Conservation (phyloP, 2,797 vertebrate genomes). For the Smutsia gigantea region DNA sequence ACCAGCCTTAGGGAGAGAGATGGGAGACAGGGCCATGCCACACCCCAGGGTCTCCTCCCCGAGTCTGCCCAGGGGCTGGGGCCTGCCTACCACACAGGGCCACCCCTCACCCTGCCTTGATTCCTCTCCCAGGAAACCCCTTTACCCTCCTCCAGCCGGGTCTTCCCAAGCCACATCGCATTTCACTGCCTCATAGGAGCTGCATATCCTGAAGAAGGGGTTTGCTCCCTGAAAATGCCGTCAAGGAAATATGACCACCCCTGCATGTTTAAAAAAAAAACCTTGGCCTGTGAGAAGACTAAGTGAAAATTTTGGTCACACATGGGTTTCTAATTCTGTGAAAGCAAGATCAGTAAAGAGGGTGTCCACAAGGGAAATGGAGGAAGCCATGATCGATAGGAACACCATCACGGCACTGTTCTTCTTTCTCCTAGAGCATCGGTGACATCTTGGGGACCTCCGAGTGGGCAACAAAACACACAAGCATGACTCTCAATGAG, state of each 20-base stretch:
- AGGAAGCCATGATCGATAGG: accelerated
- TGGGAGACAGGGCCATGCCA: not conserved
- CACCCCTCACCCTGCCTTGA: too few relatives aligned
- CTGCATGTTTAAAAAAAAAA: not conserved
- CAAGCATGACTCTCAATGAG: not conserved
- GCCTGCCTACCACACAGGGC: not conserved
- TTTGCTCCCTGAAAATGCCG: not conserved
- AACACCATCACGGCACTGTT: accelerated
- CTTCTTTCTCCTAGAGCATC: not conserved
- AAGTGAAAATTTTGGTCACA: not conserved
- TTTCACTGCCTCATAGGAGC: not conserved
- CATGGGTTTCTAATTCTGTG: not conserved
- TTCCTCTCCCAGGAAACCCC: not conserved
- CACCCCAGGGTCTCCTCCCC: not conserved
- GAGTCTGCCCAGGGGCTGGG: not conserved
- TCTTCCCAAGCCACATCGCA: not conserved
- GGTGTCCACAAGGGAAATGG: accelerated
- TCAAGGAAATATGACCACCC: not conserved
- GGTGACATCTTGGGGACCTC: not conserved
- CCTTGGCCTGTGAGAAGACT: not conserved
- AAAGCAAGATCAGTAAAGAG: not conserved
- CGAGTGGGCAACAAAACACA: not conserved
- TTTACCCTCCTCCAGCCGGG: not conserved
- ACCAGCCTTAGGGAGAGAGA: too few relatives aligned
- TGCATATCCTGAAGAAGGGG: not conserved